Conservation (phyloP, 2,797 vertebrate genomes). For the Sparus aurata region DNA sequence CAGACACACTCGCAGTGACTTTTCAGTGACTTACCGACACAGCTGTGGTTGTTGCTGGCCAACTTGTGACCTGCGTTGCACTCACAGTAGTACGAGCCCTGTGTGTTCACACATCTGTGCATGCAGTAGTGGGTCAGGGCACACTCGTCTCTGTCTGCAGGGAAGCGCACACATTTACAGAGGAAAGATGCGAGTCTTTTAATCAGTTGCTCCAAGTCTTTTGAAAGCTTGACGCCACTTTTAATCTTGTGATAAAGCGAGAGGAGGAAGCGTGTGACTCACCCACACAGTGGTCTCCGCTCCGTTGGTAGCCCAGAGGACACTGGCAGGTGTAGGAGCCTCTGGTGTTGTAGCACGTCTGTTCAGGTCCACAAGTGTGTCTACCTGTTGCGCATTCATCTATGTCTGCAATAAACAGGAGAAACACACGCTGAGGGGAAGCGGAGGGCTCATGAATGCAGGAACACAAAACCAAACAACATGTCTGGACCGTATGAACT, state of each 20-base stretch:
- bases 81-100: slow-evolving; percentile 95
- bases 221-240: neutral
- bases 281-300: slow-evolving; percentile 94
- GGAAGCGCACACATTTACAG: slow-evolving; percentile 17
- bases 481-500: slow-evolving; percentile 33
- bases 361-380: slow-evolving; percentile 92
- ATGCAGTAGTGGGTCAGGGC: slow-evolving; percentile 91
- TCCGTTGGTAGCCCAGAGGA: slow-evolving; percentile 90
- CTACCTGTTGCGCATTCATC: slow-evolving; percentile 92
- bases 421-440: slow-evolving; percentile 35
- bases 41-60: slow-evolving; percentile 96
- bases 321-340: slow-evolving; percentile 95
- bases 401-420: slow-evolving; percentile 86
- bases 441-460: slow-evolving; percentile 20
- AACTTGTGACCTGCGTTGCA: slow-evolving; percentile 94
- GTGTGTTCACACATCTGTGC: slow-evolving; percentile 94
- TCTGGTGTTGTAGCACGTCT: slow-evolving; percentile 93
- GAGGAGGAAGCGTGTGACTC: slow-evolving; percentile 68
- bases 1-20: slow-evolving; percentile 8
- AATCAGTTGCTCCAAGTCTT: slow-evolving; percentile 1
- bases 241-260: neutral
- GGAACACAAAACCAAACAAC: slow-evolving; percentile 54
- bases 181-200: neutral
- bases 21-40: slow-evolving; percentile 89
- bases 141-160: slow-evolving; percentile 94